Base-by-base conservation (phyloP, 2,888 invertebrate species). In the Spicauda simplicius region DNA sequence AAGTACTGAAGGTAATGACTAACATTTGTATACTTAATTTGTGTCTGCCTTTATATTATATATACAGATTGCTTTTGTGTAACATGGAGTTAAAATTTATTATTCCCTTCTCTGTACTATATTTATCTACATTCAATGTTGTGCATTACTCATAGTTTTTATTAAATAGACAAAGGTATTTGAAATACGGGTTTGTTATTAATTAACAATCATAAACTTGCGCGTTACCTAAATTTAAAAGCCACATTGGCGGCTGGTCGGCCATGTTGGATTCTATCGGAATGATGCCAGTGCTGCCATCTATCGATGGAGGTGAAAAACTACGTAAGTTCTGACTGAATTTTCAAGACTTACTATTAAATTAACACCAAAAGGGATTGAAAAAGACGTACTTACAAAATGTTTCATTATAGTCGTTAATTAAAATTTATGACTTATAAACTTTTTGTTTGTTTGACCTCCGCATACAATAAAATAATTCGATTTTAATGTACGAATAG, bases 181-280 rank as follows among this genome's bases (percentile, higher is more conserved):
- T 5, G 14, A 41, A 41, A 11, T 10, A 37, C 37, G 2, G 37
- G 5, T 41, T 41, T 41, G 14, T 41, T 41, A 3, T 14, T 14
- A 41, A 3, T 14, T 14, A 41, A 14, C 10, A 41, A 14, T 5
- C 41, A 41, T 41, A 41, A 41, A 41, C 2, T 41, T 41, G 41
- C 12, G 41, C 41, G 41, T 12, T 41, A 41, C 41, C 16, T 16
- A n/a, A 48, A 48, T 5, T 48, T 14, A 25, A 48, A n/a, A 48
- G 16, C 16, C 7, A 16, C 14, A 48, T 48, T 16, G 48, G 48
- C 48, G 25, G 45, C 54, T 20, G 33, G 60, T 61, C 83, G 71
- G 90, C 90, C 90, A 90, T 90, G 76, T 90, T 90, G 85, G 72
- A 82, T 83, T 82, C 80, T 20, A 56, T 55, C n/a, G 37, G 37